phyloP scores from a whole-genome alignment of 2,797 vertebrate genomes.

The Gorsachius magnificus region DNA sequence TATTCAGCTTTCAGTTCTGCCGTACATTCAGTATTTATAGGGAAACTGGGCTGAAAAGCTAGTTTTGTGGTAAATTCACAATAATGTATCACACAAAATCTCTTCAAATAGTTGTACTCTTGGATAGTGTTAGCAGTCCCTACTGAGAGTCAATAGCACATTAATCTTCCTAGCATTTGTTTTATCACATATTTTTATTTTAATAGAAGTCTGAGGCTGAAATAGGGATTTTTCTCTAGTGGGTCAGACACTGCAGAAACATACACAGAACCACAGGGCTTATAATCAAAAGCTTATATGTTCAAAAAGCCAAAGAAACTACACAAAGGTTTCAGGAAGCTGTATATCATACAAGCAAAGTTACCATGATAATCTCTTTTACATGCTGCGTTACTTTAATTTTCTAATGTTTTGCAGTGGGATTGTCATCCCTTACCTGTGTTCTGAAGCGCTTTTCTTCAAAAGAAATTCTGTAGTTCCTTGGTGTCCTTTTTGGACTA shows the following conservation, averaged over 20 bases:
- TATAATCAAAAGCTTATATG: neutral
- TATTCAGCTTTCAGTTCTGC: neutral
- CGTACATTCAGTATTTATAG: neutral
- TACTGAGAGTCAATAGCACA: constrained; percentile 21
- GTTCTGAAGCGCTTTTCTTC: neutral
- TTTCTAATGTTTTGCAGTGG: neutral
- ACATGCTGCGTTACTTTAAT: accelerated
- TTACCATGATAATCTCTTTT: neutral
- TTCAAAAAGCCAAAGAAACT: neutral
- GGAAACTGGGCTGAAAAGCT: neutral
- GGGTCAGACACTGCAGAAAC: neutral
- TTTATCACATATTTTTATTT: neutral
- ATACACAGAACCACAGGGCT: neutral
- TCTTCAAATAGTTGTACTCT: neutral
- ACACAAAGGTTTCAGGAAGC: neutral
- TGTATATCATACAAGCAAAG: neutral
- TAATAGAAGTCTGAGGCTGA: neutral
- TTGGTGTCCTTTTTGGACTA: neutral
- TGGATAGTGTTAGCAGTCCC: constrained; percentile 35
- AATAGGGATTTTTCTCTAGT: neutral
- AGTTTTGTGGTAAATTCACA: neutral
- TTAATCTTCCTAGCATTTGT: neutral
- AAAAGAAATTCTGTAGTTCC: neutral
- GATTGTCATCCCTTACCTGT: neutral
- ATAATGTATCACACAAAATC: neutral